Base-by-base conservation (phyloP, 2,888 invertebrate genomes). In the Standfussiana lucernea region DNA sequence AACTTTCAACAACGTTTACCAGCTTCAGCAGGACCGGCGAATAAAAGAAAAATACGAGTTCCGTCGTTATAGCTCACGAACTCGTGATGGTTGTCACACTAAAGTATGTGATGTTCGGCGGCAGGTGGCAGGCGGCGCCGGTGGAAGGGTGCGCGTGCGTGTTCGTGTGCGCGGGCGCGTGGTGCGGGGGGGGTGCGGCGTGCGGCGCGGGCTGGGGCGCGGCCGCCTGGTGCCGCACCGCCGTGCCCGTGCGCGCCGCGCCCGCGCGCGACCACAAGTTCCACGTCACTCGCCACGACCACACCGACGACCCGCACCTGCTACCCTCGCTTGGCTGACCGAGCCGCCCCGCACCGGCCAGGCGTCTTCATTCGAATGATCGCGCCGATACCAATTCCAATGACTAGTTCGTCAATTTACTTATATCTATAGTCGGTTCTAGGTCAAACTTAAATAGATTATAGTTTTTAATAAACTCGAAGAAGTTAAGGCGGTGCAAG, bases 271-370 rank as follows among this genome's bases (percentile, higher is more conserved):
- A 91, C 89, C 76, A 76, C 83, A 88, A 86, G 85, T 90, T 90
- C 73, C 86, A 77, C 62, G 53, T 35, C 45, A 45, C 79, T 10
- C 18, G 67, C 50, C 92, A 92, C 87, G 94, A 93, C 90, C 83
- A 91, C 88, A 93, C 93, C 10, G 92, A 92, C 81, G 92, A 92
- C 83, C 21, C 79, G 24, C 84, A 72, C 24, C 88, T 92, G 18
- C 77, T 90, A 85, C 91, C 92, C 79, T 82, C 0, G 62, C 28
- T 24, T 21, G n/a, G 53, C 4, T 74, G 56, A 68, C 15, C 47
- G 11, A 47, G 37, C 45, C 37, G n/a, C 15, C 21, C 15, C 24
- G 8, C 28, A 5, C 8, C 4, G 21, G 37, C 40, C 15, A 0
- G 5, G 35, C 35, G 2, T 37, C 40, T n/a, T n/a, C 40, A 40